Conservation (phyloP, 2,888 invertebrate species). For the Drosophila eohydei region DNA sequence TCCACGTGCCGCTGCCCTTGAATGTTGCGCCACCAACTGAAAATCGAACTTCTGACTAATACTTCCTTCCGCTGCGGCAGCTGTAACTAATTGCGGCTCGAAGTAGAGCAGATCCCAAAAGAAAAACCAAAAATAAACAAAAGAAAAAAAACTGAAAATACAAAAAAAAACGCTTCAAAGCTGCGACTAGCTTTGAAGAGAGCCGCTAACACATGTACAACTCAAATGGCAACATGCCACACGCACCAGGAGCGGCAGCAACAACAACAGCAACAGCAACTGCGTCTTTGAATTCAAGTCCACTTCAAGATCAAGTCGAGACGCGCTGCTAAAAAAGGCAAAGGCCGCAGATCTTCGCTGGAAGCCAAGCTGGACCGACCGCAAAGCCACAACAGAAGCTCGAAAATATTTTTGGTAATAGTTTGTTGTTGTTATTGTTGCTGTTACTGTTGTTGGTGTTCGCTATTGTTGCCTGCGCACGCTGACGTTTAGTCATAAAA, state of each 20-base stretch:
- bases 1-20: slow-evolving; percentile 60
- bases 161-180: slow-evolving; percentile 21
- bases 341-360: slow-evolving; percentile 48
- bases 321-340: slow-evolving; percentile 65
- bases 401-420: slow-evolving; percentile 74
- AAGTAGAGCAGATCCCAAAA: slow-evolving; percentile 48
- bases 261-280: slow-evolving; percentile 35
- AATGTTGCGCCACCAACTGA: slow-evolving; percentile 18
- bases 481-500: slow-evolving; percentile 78
- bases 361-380: slow-evolving; percentile 49
- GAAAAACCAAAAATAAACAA: slow-evolving; percentile 10
- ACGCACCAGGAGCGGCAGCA: slow-evolving; percentile 61
- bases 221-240: slow-evolving; percentile 79
- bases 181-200: slow-evolving; percentile 60
- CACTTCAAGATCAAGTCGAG: slow-evolving; percentile 52
- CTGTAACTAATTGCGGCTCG: slow-evolving; percentile 70
- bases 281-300: slow-evolving; percentile 50
- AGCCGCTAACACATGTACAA: slow-evolving; percentile 77
- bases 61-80: slow-evolving; percentile 70
- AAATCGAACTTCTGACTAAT: slow-evolving; percentile 62
- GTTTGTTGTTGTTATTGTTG: slow-evolving; percentile 58
- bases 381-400: slow-evolving; percentile 78
- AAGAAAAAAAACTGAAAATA: slow-evolving; percentile 2
- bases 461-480: slow-evolving; percentile 51
- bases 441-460: slow-evolving; percentile 44